phyloP scores from a whole-genome alignment of 1,140 invertebrate species.

The Cyrtorhinus lividipennis region DNA sequence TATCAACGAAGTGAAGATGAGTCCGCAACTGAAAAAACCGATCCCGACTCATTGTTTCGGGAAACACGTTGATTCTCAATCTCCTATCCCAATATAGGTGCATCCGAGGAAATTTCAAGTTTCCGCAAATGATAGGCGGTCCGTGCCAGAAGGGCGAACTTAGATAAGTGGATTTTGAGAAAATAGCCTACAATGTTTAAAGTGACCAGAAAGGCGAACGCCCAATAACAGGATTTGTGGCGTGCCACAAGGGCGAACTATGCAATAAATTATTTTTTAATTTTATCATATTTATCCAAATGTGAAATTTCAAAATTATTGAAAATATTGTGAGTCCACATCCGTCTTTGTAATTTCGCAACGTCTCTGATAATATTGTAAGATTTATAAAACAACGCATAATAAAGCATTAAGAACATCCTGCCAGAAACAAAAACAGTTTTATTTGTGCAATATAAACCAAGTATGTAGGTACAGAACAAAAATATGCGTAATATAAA shows the following conservation, averaged over 20 bases:
- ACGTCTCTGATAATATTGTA: background rate
- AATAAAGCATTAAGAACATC: background rate
- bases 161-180: background rate
- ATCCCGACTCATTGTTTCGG: background rate
- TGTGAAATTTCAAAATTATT: background rate
- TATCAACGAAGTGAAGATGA: background rate
- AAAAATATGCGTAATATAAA: background rate
- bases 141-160: background rate
- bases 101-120: slow-evolving; percentile 1
- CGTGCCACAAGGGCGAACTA: background rate
- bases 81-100: background rate
- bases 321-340: background rate
- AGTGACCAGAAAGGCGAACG: background rate
- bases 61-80: background rate
- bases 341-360: background rate
- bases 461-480: background rate
- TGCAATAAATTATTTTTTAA: background rate
- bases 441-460: background rate
- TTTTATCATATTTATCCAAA: background rate
- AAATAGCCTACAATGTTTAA: background rate
- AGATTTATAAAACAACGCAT: too few species aligned
- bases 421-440: background rate
- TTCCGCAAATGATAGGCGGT: background rate
- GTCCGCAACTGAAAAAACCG: background rate
- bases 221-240: background rate